Conservation (phyloP, 2,113 vertebrate genomes). For the Tiliqua scincoides region DNA sequence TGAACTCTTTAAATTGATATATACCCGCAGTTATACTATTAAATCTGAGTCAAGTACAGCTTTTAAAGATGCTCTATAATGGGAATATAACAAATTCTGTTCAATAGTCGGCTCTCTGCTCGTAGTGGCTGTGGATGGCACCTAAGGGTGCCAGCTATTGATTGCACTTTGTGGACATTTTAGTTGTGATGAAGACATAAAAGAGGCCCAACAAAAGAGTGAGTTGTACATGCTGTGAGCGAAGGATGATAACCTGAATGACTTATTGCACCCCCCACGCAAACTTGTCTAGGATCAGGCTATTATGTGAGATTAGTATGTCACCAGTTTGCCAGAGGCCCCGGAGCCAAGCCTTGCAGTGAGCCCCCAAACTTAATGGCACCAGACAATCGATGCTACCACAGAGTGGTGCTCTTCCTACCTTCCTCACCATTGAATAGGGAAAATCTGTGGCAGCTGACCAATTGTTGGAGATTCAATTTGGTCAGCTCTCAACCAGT, state of each 20-base stretch:
- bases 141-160: neutral
- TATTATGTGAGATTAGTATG: no score
- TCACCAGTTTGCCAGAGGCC: no score
- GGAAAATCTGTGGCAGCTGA: no score
- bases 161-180: neutral
- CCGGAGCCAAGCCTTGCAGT: no score
- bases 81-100: neutral
- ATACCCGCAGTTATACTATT: neutral
- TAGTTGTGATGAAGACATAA: neutral
- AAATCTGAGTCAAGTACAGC: neutral
- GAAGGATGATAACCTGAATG: neutral
- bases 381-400: no score
- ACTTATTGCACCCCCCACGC: no score
- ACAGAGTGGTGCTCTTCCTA: no score
- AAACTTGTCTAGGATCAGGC: no score
- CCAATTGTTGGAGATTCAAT: no score
- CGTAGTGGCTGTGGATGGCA: neutral
- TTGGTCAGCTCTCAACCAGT: no score
- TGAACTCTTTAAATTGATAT: constrained; percentile 11
- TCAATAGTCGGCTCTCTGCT: neutral
- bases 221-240: neutral
- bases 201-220: neutral
- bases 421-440: no score
- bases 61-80: neutral
- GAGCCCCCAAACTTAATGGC: no score